Evolutionary conservation across 2,888 invertebrate genomes (phyloP).

Genomic region (Cantharis flavilabris): DNA sequence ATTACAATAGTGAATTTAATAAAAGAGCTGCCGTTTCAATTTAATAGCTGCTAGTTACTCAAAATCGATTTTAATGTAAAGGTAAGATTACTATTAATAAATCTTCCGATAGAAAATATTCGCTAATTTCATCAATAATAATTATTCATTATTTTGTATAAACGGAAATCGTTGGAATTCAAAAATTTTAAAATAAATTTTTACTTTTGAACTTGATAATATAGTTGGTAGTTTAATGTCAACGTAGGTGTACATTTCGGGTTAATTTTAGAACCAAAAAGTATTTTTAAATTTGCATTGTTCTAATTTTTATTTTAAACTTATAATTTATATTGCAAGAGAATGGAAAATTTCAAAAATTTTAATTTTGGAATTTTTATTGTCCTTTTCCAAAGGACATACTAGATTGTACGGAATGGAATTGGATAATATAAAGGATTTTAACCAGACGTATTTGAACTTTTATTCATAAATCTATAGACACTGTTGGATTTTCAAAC

Average conservation of each 20-base stretch:
- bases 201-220: neutral
- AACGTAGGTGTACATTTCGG: neutral
- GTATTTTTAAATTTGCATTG: neutral
- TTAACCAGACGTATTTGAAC: neutral
- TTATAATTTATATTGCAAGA: too few relatives aligned
- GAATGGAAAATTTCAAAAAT: too few relatives aligned
- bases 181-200: neutral
- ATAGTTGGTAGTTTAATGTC: neutral
- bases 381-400: neutral
- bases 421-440: neutral
- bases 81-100: neutral
- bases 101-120: neutral
- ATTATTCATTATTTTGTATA: neutral
- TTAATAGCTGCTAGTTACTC: neutral
- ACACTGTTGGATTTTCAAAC: neutral
- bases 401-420: neutral
- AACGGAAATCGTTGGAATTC: neutral
- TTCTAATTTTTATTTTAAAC: neutral
- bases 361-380: neutral
- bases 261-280: neutral
- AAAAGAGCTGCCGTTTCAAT: neutral
- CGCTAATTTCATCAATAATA: neutral
- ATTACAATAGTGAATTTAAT: neutral
- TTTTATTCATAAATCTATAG: neutral
- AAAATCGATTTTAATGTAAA: neutral